These are phyloP conservation scores for Xenopus tropicalis DNA, from an alignment of 2,113 vertebrate species.

Conservation along the genomic window UCB_Xtro_10.0 CM004445.2:39041501-39042000, in stretches of 20 bases:
- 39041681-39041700: conserved; percentile 8
- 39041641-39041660: conserved; percentile 1
- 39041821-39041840: not conserved
- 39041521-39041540: conserved; percentile 9
- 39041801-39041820: not conserved
- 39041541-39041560: not conserved
- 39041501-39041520: not conserved
- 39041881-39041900: conserved; percentile 14
- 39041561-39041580: conserved; percentile 11
- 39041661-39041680: not conserved
- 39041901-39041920: conserved; percentile 29
- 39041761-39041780: not conserved
- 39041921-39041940: conserved; percentile 30
- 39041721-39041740: not conserved
- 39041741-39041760: conserved; percentile 6
- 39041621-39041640: conserved; percentile 6
- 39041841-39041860: not conserved
- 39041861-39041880: conserved; percentile 27
- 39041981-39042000: conserved; percentile 21
- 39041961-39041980: conserved; percentile 27
- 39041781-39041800: conserved; percentile 13
- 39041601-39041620: conserved; percentile 14
- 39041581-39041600: not conserved
- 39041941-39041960: conserved; percentile 30
- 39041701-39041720: conserved; percentile 2